A percentile compares a stretch with the other conserved stretches of the same genome.
Evolutionary conservation across 1,140 invertebrate species (phyloP).

Genomic region (Drosophila ananassae): DNA sequence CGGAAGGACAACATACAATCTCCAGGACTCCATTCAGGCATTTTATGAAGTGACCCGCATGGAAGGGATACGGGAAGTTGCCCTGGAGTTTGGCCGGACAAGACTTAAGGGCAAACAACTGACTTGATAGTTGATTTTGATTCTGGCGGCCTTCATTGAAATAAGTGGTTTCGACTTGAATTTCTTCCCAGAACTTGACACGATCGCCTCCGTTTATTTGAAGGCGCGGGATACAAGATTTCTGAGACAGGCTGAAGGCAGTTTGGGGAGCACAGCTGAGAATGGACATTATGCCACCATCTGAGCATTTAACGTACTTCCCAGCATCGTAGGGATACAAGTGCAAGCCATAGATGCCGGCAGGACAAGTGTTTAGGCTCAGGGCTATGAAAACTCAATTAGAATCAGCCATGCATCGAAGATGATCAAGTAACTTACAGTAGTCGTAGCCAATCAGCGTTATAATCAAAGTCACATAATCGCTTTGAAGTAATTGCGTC

Average conservation of each 20-base stretch:
- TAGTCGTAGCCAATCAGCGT: slow-evolving; percentile 62
- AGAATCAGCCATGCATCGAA: background rate
- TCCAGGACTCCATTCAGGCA: slow-evolving; percentile 59
- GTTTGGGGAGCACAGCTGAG: slow-evolving; percentile 42
- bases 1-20: slow-evolving; percentile 55
- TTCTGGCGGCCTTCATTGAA: slow-evolving; percentile 16
- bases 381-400: slow-evolving; percentile 38
- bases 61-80: slow-evolving; percentile 69
- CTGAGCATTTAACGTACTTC: slow-evolving; percentile 61
- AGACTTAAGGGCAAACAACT: slow-evolving; percentile 22
- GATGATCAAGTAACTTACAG: slow-evolving; percentile 59
- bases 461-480: slow-evolving; percentile 66
- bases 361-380: slow-evolving; percentile 51
- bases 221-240: slow-evolving; percentile 18
- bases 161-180: slow-evolving; percentile 26
- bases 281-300: slow-evolving; percentile 46
- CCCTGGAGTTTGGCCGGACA: slow-evolving; percentile 55
- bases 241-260: slow-evolving; percentile 54
- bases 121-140: slow-evolving; percentile 1
- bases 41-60: slow-evolving; percentile 58
- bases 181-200: slow-evolving; percentile 44
- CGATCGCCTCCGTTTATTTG: slow-evolving; percentile 32
- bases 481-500: slow-evolving; percentile 84
- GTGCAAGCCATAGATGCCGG: slow-evolving; percentile 54
- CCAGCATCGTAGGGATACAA: slow-evolving; percentile 74